These are phyloP conservation scores for Zosterops hypoxanthus DNA, from an alignment of 2,113 vertebrate genomes.

Conservation along the genomic window DNA sequence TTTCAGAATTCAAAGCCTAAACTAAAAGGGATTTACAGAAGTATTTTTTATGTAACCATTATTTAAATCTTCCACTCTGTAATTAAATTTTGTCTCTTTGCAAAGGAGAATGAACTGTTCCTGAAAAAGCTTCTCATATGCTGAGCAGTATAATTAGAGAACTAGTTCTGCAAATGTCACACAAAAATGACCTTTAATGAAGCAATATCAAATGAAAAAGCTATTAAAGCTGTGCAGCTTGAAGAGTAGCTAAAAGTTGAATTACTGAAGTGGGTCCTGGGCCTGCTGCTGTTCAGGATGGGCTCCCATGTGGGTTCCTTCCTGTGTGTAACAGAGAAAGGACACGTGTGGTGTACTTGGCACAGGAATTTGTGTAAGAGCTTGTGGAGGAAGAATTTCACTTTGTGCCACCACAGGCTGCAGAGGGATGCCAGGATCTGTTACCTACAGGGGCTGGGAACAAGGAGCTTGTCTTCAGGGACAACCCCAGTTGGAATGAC, in stretches of 20 bases:
- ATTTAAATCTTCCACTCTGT: conserved; percentile 28
- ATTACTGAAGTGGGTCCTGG: background rate
- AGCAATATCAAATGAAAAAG: background rate
- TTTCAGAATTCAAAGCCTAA: conserved; percentile 18
- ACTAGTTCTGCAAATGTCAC: conserved; percentile 45
- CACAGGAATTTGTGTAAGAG: background rate
- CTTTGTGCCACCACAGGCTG: background rate
- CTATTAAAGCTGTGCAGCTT: background rate
- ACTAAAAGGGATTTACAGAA: conserved; percentile 17
- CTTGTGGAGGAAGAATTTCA: background rate
- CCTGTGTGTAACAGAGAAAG: background rate
- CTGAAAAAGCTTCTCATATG: conserved; percentile 39
- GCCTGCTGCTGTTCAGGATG: background rate
- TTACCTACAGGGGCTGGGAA: background rate
- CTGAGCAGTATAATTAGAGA: conserved; percentile 41
- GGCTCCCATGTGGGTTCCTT: background rate
- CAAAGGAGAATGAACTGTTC: conserved; percentile 43
- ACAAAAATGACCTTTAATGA: conserved; percentile 38
- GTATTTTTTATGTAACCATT: conserved; percentile 22
- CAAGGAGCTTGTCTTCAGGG: background rate
- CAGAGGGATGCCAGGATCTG: background rate
- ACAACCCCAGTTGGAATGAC: background rate
- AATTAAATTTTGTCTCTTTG: conserved; percentile 47
- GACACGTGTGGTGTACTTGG: accelerated
- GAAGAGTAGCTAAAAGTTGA: background rate